Percentiles rank a stretch among this genome's conserved stretches.
Evolutionary conservation across 2,888 invertebrate species (phyloP).

Genomic region (Mantis religiosa): DNA sequence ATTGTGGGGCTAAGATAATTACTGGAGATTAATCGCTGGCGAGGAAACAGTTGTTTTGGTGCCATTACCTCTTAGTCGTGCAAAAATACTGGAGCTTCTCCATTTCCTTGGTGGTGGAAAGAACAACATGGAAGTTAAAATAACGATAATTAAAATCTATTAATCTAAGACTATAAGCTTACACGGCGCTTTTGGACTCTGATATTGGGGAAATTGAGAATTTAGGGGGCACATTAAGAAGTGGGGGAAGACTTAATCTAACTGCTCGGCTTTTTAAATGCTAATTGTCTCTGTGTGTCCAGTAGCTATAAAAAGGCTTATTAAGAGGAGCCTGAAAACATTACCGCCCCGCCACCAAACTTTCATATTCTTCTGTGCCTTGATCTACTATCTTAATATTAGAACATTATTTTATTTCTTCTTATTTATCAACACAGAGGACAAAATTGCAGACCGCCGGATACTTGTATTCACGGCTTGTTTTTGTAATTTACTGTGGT

Average conservation of each 20-base stretch:
- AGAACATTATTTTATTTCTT: neutral
- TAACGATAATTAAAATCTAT: neutral
- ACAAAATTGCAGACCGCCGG: neutral
- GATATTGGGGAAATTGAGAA: slow-evolving; percentile 1
- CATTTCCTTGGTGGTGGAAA: neutral
- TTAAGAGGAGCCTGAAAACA: neutral
- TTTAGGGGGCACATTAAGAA: neutral
- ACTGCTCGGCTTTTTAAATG: neutral
- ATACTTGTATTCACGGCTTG: neutral
- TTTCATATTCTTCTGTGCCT: neutral
- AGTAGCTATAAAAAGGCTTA: neutral
- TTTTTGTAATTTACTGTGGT: neutral
- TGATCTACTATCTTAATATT: neutral
- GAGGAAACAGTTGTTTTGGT: neutral
- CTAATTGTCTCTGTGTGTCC: neutral
- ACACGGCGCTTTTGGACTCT: neutral
- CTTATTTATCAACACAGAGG: neutral
- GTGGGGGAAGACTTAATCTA: neutral
- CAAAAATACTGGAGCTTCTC: neutral
- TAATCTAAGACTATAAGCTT: slow-evolving; percentile 5
- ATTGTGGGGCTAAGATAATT: neutral
- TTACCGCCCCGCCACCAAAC: neutral
- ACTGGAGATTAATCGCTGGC: neutral
- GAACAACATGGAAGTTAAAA: neutral
- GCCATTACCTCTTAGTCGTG: neutral